Evolutionary conservation across 2,888 invertebrate genomes (phyloP).

Genomic region (Sinhomidia bicolor): DNA sequence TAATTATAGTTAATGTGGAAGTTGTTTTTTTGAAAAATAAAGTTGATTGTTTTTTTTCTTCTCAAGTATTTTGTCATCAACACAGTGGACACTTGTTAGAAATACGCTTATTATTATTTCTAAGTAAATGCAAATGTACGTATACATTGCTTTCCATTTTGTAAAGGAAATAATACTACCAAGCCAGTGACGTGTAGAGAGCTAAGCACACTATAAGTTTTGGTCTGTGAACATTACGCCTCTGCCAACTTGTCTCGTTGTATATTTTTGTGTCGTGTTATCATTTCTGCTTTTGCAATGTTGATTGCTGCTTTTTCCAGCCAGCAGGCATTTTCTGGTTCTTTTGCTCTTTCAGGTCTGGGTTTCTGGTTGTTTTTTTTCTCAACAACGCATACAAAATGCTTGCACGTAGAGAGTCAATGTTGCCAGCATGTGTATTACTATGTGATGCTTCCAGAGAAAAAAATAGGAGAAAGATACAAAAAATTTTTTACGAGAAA

Average conservation of each 20-base stretch:
- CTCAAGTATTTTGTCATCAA: background rate
- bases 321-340: background rate
- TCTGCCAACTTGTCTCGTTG: too few relatives aligned
- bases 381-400: too few relatives aligned
- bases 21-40: too few relatives aligned
- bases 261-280: background rate
- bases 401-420: background rate
- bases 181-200: too few relatives aligned
- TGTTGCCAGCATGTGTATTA: background rate
- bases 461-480: slow-evolving; percentile 30
- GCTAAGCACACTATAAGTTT: background rate
- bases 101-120: background rate
- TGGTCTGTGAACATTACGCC: background rate
- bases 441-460: slow-evolving; percentile 39
- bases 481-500: background rate
- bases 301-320: background rate
- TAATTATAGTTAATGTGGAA: too few relatives aligned
- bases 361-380: background rate
- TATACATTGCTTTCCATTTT: background rate
- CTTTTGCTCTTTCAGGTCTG: background rate
- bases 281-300: background rate
- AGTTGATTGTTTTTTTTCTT: background rate
- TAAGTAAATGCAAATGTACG: background rate
- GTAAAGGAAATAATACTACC: background rate
- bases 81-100: background rate